These are phyloP conservation scores for Nilaparvata lugens DNA, from an alignment of 1,140 invertebrate species.

Conservation along the genomic window DNA sequence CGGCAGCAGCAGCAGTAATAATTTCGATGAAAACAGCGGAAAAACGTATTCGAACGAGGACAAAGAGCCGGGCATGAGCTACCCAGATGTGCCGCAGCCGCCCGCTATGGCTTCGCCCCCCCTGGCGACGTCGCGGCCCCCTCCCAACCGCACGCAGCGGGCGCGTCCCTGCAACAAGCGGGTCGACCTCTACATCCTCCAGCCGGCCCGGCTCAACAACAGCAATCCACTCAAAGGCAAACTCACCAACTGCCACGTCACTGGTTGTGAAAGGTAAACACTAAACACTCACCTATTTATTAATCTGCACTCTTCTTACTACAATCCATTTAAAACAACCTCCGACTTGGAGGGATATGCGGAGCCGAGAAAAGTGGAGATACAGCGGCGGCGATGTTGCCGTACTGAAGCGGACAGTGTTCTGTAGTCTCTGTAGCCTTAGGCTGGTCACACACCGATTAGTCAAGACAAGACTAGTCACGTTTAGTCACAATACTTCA, in stretches of 20 bases:
- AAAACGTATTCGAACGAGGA: constrained; percentile 27
- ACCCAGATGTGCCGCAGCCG: constrained; percentile 12
- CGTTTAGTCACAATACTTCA: too few species aligned
- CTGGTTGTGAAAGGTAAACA: constrained; percentile 75
- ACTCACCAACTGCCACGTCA: constrained; percentile 79
- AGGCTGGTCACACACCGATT: too few species aligned
- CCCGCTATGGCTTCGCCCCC: constrained; percentile 33
- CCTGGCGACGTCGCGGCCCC: constrained; percentile 31
- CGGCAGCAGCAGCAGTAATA: constrained; percentile 4
- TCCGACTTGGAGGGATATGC: too few species aligned
- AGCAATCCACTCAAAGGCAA: constrained; percentile 79
- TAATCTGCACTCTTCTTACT: too few species aligned
- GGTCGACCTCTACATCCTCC: constrained; percentile 76
- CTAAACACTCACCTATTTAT: neutral
- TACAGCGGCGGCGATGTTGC: too few species aligned
- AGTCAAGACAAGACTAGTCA: too few species aligned
- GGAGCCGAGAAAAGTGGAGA: too few species aligned
- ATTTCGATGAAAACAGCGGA: constrained; percentile 31
- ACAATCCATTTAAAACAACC: too few species aligned
- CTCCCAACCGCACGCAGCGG: constrained; percentile 34
- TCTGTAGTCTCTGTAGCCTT: too few species aligned
- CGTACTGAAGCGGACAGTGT: too few species aligned
- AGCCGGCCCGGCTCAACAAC: constrained; percentile 67
- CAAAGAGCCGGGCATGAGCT: constrained; percentile 27
- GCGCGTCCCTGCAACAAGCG: constrained; percentile 72